A percentile compares a stretch with the other conserved stretches of the same genome.
Evolutionary conservation across 2,113 vertebrate genomes (phyloP).

Genomic region (Clarias gariepinus): DNA sequence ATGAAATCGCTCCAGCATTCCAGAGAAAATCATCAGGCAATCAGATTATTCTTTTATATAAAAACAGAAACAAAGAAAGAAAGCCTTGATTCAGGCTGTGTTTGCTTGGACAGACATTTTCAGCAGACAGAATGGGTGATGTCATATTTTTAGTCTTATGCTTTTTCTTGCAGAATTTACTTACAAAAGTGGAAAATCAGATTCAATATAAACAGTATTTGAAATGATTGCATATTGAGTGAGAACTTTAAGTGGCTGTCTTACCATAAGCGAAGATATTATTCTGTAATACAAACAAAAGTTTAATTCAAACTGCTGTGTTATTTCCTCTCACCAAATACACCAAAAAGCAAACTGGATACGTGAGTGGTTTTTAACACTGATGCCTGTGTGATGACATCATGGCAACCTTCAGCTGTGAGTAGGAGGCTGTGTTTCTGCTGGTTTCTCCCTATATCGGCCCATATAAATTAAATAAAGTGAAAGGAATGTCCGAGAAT

Average conservation of each 20-base stretch:
- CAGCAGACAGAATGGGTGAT: constrained; percentile 2
- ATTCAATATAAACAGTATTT: constrained; percentile 27
- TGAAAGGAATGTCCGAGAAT: not conserved
- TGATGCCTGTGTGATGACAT: constrained; percentile 31
- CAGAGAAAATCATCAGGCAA: constrained; percentile 14
- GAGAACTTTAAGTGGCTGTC: not conserved
- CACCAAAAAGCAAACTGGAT: not conserved
- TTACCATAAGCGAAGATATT: not conserved
- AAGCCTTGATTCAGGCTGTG: not conserved
- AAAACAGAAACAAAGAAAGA: too few species aligned
- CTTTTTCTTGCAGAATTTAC: too few species aligned
- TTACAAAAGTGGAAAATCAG: constrained; percentile 5
- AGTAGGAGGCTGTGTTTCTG: not conserved
- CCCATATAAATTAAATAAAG: too few species aligned
- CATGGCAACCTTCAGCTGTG: constrained; percentile 2
- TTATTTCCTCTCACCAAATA: not conserved
- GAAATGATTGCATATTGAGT: not conserved
- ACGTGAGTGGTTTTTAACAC: not conserved
- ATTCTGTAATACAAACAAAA: constrained; percentile 1
- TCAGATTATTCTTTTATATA: not conserved
- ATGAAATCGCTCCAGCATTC: not conserved
- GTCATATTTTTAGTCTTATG: constrained; percentile 13
- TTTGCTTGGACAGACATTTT: not conserved
- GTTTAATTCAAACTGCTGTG: constrained; percentile 2
- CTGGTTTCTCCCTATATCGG: not conserved